phyloP scores from a whole-genome alignment of 2,113 vertebrate species.

The Thermophis baileyi region DNA sequence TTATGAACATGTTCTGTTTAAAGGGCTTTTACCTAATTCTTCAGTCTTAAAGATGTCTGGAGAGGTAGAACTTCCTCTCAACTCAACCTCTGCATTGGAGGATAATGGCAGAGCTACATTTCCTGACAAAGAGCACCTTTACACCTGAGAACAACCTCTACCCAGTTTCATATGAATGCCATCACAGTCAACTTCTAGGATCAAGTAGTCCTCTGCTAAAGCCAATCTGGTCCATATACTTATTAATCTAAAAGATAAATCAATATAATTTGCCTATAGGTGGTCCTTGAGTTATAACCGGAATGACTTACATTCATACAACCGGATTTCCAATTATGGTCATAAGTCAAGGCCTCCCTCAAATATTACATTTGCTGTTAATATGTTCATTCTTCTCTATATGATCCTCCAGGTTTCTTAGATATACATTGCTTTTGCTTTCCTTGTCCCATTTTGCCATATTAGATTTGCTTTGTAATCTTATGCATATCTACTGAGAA shows the following conservation, averaged over 20 bases:
- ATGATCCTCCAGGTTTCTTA: neutral
- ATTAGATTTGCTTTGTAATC: neutral
- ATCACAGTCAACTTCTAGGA: neutral
- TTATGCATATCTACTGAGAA: neutral
- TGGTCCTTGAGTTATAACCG: neutral
- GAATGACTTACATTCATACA: neutral
- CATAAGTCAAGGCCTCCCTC: neutral
- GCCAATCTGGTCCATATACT: neutral
- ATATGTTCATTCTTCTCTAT: neutral
- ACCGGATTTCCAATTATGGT: neutral
- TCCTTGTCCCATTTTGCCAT: neutral
- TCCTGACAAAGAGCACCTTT: neutral
- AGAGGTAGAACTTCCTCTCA: neutral
- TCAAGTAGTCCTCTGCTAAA: neutral
- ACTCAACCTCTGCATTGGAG: neutral
- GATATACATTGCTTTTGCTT: neutral
- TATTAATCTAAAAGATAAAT: neutral
- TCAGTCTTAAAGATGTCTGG: neutral
- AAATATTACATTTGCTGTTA: neutral
- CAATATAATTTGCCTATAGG: neutral
- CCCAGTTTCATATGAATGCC: neutral
- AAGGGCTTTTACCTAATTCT: neutral
- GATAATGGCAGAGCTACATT: neutral
- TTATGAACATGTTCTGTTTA: neutral
- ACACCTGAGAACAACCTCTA: neutral